These are phyloP conservation scores for Aproaerema taeniolella DNA, from an alignment of 2,888 invertebrate species.

Conservation along the genomic window DNA sequence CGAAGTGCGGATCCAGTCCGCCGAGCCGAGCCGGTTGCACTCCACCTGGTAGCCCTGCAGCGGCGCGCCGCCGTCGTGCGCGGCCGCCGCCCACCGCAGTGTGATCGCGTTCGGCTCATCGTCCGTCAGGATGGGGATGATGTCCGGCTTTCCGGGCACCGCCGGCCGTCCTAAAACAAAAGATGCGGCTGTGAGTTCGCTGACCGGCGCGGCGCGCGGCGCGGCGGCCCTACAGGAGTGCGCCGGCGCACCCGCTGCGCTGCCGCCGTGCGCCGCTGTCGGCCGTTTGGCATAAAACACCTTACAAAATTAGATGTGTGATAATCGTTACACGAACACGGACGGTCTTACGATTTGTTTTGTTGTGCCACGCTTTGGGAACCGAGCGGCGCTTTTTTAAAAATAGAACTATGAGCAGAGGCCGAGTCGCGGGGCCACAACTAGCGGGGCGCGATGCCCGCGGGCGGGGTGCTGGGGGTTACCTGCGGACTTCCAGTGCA, in stretches of 20 bases:
- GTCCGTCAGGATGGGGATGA: slow-evolving; percentile 83
- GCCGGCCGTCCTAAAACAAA: slow-evolving; percentile 83
- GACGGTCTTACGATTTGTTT: slow-evolving; percentile 70
- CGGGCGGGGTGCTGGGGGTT: slow-evolving; percentile 40
- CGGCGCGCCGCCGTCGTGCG: slow-evolving; percentile 91
- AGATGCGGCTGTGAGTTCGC: no score
- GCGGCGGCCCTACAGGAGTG: no score
- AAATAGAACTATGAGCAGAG: slow-evolving; percentile 57
- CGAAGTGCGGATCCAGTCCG: slow-evolving; percentile 89
- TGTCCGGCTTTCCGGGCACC: slow-evolving; percentile 89
- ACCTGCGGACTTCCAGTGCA: slow-evolving; percentile 93
- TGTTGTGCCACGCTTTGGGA: slow-evolving; percentile 71
- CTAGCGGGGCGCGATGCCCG: slow-evolving; percentile 18
- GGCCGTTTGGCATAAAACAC: slow-evolving; percentile 58
- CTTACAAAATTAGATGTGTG: slow-evolving; percentile 67
- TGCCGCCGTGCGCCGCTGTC: no score
- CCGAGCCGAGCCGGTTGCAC: slow-evolving; percentile 80
- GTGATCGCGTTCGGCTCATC: slow-evolving; percentile 89
- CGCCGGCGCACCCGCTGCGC: no score
- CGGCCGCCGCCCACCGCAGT: slow-evolving; percentile 88
- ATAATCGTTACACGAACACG: slow-evolving; percentile 69
- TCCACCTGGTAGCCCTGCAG: slow-evolving; percentile 91
- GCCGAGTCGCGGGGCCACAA: slow-evolving; percentile 28
- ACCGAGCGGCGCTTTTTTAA: slow-evolving; percentile 61
- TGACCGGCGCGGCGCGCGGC: slow-evolving; percentile 19